Percentiles rank a stretch among this genome's conserved stretches.
Evolutionary conservation across 2,113 vertebrate species (phyloP).

Genomic region (Tenebrosternarchus preto): DNA sequence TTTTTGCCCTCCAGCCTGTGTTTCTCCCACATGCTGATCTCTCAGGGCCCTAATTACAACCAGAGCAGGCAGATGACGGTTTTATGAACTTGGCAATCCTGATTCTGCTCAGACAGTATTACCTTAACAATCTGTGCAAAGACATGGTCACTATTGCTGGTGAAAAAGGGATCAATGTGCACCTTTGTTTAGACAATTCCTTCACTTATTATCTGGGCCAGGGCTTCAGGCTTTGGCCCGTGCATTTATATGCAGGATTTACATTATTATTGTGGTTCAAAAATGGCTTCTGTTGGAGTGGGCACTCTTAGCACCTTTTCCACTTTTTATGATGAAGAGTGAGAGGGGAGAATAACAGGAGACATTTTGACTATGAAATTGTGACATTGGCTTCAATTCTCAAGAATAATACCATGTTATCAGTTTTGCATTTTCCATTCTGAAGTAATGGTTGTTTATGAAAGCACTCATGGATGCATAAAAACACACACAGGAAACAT

Average conservation of each 20-base stretch:
- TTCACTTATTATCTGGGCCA: slow-evolving; percentile 11
- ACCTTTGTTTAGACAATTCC: slow-evolving; percentile 23
- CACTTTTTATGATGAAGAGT: background rate
- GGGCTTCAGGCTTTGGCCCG: background rate
- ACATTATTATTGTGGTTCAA: background rate
- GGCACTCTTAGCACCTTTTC: background rate
- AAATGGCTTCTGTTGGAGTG: slow-evolving; percentile 13
- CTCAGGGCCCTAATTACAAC: slow-evolving; percentile 25
- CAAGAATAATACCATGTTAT: background rate
- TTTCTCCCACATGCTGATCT: slow-evolving; percentile 4
- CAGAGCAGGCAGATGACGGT: slow-evolving; percentile 31
- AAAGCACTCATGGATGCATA: background rate
- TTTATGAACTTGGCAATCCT: slow-evolving; percentile 1
- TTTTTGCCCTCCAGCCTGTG: background rate
- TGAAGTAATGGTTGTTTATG: background rate
- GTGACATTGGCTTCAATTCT: background rate
- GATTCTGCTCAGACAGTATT: slow-evolving; percentile 8
- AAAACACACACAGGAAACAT: background rate
- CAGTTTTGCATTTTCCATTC: background rate
- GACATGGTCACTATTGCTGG: background rate
- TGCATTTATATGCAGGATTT: slow-evolving; percentile 28
- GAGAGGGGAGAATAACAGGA: slow-evolving; percentile 5
- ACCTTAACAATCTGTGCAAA: background rate
- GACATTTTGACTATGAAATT: background rate
- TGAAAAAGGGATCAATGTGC: slow-evolving; percentile 9